phyloP scores from a whole-genome alignment of 2,797 vertebrate species.

The Ctenopoma kingsleyae region DNA sequence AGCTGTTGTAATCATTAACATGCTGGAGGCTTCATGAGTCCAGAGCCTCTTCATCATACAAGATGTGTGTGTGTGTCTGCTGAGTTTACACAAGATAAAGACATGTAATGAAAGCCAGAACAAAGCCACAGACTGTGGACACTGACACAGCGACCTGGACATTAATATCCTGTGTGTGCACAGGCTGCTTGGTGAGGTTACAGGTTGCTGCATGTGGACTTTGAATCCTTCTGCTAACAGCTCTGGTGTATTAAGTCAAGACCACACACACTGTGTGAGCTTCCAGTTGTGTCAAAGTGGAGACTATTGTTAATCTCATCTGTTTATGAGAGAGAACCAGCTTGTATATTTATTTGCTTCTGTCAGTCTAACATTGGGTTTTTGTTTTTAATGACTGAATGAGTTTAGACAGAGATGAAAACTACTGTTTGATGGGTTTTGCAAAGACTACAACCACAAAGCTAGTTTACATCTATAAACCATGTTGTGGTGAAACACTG shows the following conservation, averaged over 20 bases:
- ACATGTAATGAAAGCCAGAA: neutral
- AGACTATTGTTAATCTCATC: neutral
- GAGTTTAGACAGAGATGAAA: no score
- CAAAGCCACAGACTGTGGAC: neutral
- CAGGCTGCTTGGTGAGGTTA: neutral
- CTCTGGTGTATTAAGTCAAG: neutral
- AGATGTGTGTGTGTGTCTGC: no score
- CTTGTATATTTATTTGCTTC: no score
- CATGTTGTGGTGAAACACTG: neutral
- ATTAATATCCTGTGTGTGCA: constrained; percentile 7
- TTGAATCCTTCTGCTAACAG: neutral
- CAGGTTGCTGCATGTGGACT: constrained; percentile 7
- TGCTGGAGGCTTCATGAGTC: neutral
- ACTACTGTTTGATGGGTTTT: no score
- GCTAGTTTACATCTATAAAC: no score
- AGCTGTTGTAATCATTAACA: constrained; percentile 68
- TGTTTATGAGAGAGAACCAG: no score
- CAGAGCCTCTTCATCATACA: neutral
- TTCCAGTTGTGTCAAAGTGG: neutral
- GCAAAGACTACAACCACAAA: no score
- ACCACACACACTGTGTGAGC: no score
- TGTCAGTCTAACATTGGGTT: no score
- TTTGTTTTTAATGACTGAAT: no score
- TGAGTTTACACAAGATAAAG: constrained; percentile 41
- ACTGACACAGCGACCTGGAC: neutral